phyloP scores from a whole-genome alignment of 2,888 invertebrate species.

The Drosophila ochracea region DNA sequence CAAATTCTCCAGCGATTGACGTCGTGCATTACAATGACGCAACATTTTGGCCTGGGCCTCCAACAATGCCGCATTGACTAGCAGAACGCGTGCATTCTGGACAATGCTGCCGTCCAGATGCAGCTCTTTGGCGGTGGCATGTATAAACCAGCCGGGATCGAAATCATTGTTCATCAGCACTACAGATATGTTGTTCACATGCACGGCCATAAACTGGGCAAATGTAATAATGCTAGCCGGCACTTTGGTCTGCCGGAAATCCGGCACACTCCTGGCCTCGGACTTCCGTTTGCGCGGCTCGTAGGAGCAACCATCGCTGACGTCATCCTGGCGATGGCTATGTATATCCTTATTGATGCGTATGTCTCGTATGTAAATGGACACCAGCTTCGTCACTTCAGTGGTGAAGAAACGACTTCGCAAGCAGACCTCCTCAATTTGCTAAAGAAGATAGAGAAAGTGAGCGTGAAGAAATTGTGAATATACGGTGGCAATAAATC shows the following conservation, averaged over 20 bases:
- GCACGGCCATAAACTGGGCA: constrained; percentile 95
- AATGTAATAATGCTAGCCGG: constrained; percentile 92
- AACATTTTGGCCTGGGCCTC: constrained; percentile 87
- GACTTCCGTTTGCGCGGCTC: constrained; percentile 80
- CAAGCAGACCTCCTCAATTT: constrained; percentile 93
- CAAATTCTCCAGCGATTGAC: constrained; percentile 83
- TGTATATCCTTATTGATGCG: constrained; percentile 92
- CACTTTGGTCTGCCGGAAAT: constrained; percentile 91
- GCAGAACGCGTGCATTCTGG: constrained; percentile 89
- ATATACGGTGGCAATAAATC: constrained; percentile 8
- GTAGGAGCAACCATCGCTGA: constrained; percentile 77
- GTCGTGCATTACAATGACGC: constrained; percentile 82
- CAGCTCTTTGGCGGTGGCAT: constrained; percentile 89
- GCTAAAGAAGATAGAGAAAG: constrained; percentile 86
- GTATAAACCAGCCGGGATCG: constrained; percentile 89
- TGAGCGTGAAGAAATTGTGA: background rate
- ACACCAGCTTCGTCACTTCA: constrained; percentile 93
- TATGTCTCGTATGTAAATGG: constrained; percentile 92
- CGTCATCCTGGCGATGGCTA: constrained; percentile 68
- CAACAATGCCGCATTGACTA: constrained; percentile 90
- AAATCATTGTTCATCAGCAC: constrained; percentile 87
- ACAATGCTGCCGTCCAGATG: constrained; percentile 89
- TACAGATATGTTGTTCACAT: constrained; percentile 90
- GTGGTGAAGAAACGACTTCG: constrained; percentile 95
- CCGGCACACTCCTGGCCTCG: constrained; percentile 85